Percentiles rank a stretch among this genome's conserved stretches.
Evolutionary conservation across 2,888 invertebrate species (phyloP).

Genomic region (Drosophila melanosoma): DNA sequence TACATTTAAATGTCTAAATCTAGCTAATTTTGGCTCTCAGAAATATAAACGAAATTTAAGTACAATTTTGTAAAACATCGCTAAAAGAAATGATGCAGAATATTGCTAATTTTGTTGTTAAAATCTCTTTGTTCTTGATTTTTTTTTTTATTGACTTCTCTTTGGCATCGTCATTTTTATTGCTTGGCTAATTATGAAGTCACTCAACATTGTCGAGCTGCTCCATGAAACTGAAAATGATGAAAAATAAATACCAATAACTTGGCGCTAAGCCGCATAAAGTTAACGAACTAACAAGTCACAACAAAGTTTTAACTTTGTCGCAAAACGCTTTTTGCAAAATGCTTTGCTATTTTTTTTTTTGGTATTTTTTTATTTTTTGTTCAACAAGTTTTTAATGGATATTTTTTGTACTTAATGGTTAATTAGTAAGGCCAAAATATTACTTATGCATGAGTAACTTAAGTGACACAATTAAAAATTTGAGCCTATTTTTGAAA

Average conservation of each 20-base stretch:
- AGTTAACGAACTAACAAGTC: slow-evolving; percentile 72
- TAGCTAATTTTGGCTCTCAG: background rate
- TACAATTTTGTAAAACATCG: background rate
- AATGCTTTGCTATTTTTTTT: slow-evolving; percentile 42
- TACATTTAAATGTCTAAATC: background rate
- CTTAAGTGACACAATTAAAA: background rate
- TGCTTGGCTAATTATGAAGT: slow-evolving; percentile 76
- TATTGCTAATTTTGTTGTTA: slow-evolving; percentile 8
- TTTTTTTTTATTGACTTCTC: slow-evolving; percentile 7
- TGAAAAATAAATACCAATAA: slow-evolving; percentile 80
- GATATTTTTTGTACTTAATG: slow-evolving; percentile 44
- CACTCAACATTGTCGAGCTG: slow-evolving; percentile 74
- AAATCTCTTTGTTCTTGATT: background rate
- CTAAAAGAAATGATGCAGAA: background rate
- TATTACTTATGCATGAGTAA: slow-evolving; percentile 12
- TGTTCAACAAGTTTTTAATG: background rate
- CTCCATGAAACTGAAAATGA: slow-evolving; percentile 66
- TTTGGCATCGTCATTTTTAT: slow-evolving; percentile 63
- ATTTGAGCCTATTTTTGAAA: background rate
- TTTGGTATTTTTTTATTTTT: slow-evolving; percentile 24
- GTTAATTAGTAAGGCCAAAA: slow-evolving; percentile 65
- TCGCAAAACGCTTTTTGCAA: slow-evolving; percentile 63
- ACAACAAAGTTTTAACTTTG: slow-evolving; percentile 76
- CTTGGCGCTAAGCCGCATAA: slow-evolving; percentile 75
- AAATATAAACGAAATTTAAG: background rate